Evolutionary conservation across 2,113 vertebrate genomes (phyloP).

Genomic region (Numida meleagris): DNA sequence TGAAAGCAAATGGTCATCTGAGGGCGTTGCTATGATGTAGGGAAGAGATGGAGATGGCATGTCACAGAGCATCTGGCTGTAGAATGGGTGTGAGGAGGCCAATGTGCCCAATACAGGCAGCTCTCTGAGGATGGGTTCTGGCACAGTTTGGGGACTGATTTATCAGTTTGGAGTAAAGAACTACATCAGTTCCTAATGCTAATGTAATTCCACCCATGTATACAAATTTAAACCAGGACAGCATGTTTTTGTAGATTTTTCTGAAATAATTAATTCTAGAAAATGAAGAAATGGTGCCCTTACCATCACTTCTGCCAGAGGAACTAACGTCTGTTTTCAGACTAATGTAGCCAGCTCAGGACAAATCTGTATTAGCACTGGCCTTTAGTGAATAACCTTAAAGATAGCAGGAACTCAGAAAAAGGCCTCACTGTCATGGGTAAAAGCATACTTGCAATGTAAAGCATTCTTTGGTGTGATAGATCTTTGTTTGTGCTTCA

Average conservation of each 20-base stretch:
- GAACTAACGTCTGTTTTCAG: not conserved
- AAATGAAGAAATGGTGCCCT: not conserved
- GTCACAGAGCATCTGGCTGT: not conserved
- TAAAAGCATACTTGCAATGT: not conserved
- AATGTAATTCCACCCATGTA: not conserved
- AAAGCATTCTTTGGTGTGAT: not conserved
- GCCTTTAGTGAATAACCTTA: not conserved
- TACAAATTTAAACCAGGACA: not conserved
- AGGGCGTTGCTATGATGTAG: not conserved
- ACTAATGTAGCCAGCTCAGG: not conserved
- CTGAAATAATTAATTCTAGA: not conserved
- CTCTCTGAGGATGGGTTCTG: not conserved
- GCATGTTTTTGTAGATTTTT: not conserved
- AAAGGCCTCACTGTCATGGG: not conserved
- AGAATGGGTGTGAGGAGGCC: not conserved
- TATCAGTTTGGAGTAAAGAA: not conserved
- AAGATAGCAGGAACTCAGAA: not conserved
- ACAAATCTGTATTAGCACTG: not conserved
- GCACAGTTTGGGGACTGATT: not conserved
- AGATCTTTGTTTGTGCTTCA: slow-evolving; percentile 26
- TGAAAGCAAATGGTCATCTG: not conserved
- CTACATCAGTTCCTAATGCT: not conserved
- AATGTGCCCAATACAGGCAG: not conserved
- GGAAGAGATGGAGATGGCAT: not conserved
- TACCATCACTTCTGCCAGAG: not conserved